phyloP scores from a whole-genome alignment of 2,113 vertebrate species.

The Euleptes europaea region DNA sequence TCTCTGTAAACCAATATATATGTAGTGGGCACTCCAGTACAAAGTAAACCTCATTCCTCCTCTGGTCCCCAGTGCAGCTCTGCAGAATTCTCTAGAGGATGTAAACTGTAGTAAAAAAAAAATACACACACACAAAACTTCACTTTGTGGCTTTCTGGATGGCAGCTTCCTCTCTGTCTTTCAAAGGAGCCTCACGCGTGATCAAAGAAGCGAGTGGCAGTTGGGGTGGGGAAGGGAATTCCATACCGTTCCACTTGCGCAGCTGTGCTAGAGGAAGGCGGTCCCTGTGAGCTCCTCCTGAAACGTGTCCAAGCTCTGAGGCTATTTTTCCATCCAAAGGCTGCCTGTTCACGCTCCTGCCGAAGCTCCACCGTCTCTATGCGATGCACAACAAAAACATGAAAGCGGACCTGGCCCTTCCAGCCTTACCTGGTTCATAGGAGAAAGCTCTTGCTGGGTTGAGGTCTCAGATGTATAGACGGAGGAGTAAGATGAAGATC shows the following conservation, averaged over 20 bases:
- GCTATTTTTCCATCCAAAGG: slow-evolving; percentile 53
- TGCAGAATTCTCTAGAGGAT: not conserved
- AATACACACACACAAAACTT: too few relatives aligned
- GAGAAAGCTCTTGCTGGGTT: slow-evolving; percentile 1
- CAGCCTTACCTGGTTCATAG: slow-evolving; percentile 38
- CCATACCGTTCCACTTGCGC: slow-evolving; percentile 57
- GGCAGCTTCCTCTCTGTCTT: not conserved
- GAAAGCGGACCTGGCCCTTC: slow-evolving; percentile 19
- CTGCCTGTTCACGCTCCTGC: slow-evolving; percentile 53
- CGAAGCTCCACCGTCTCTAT: slow-evolving; percentile 37
- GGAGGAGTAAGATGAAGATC: not conserved
- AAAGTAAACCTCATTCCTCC: not conserved
- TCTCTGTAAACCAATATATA: not conserved
- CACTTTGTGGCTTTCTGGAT: slow-evolving; percentile 12
- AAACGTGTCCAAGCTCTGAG: slow-evolving; percentile 61
- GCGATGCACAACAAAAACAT: not conserved
- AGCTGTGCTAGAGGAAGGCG: slow-evolving; percentile 57
- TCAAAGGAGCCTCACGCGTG: accelerated
- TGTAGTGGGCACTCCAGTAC: not conserved
- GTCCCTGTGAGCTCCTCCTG: slow-evolving; percentile 58
- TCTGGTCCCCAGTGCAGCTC: not conserved
- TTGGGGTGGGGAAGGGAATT: slow-evolving; percentile 55
- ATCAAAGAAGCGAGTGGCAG: not conserved
- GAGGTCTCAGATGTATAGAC: accelerated
- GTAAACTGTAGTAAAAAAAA: not conserved